phyloP scores from a whole-genome alignment of 1,140 invertebrate genomes.

The Trichonephila inaurata region DNA sequence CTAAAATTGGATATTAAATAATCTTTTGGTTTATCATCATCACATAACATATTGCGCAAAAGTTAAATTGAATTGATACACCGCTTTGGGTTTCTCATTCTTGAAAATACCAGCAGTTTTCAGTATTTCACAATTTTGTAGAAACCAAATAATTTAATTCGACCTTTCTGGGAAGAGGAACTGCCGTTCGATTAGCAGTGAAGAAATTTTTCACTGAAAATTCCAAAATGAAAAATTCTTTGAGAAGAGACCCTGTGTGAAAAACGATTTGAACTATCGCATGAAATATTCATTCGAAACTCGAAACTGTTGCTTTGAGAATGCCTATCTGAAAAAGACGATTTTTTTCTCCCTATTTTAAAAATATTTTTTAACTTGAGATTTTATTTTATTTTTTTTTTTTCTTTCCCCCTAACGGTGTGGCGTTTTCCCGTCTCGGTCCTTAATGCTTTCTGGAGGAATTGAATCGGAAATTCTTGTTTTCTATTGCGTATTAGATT shows the following conservation, averaged over 20 bases:
- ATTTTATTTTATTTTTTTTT: too few relatives aligned
- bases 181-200: not conserved
- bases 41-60: too few relatives aligned
- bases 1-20: too few relatives aligned
- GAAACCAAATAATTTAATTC: not conserved
- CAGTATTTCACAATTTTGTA: too few relatives aligned
- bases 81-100: too few relatives aligned
- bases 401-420: not conserved
- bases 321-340: not conserved
- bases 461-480: not conserved
- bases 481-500: not conserved
- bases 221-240: not conserved
- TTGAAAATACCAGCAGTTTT: too few relatives aligned
- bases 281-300: slow-evolving; percentile 61
- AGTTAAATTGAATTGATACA: too few relatives aligned
- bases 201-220: not conserved
- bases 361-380: not conserved
- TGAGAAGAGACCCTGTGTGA: not conserved
- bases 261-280: slow-evolving; percentile 1
- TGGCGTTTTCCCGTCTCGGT: not conserved
- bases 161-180: not conserved
- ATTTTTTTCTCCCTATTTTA: not conserved
- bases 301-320: not conserved
- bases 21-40: too few relatives aligned
- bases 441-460: not conserved